Evolutionary conservation across 2,113 vertebrate species (phyloP), one percentile per base, ranked within the genome.

Genomic region (Ochotona curzoniae): DNA sequence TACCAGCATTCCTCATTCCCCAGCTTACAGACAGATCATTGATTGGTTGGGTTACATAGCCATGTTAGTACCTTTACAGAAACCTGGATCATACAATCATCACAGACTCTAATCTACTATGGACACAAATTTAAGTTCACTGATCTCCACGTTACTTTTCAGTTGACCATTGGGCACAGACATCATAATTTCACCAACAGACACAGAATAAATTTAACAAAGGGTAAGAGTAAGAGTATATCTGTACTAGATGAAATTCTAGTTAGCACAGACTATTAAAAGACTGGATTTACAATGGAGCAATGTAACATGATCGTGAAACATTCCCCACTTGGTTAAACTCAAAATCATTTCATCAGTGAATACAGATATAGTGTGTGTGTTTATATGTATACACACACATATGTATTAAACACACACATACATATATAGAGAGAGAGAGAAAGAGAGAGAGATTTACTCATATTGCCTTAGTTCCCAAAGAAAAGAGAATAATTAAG

Each of bases 191-290:
- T 79, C 20, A 49, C 18, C 18, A 90, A 80, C 1, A 93, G 73
- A 89, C 83, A n/a, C 5, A 35, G 7, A 71, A 76, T 10, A 74
- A 86, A 92, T 71, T 47, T 25, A 87, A 66, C 51, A 84, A 30
- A 85, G 83, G 32, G 51, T 47, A 12, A 69, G 82, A 83, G 18
- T 35, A 82, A 47, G 20, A 87, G 2, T 93, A 93, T 78, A 83
- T 92, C 32, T 83, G 17, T 30, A 63, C 64, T 74, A 57, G 7
- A 70, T 54, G 83, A 93, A 64, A 79, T 61, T 57, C 10, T 60
- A 67, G 11, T 73, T 75, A 71, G 21, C 74, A 71, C 17, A 75
- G 26, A 84, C 14, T 73, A 61, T 35, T 74, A 87, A 69, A 90
- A 80, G 70, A 60, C 9, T 82, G 11, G 17, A 18, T 35, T 70